A percentile compares a stretch with the other conserved stretches of the same genome.
Conservation (phyloP, 1,140 invertebrate genomes). For the Sarcophaga bullata region DNA sequence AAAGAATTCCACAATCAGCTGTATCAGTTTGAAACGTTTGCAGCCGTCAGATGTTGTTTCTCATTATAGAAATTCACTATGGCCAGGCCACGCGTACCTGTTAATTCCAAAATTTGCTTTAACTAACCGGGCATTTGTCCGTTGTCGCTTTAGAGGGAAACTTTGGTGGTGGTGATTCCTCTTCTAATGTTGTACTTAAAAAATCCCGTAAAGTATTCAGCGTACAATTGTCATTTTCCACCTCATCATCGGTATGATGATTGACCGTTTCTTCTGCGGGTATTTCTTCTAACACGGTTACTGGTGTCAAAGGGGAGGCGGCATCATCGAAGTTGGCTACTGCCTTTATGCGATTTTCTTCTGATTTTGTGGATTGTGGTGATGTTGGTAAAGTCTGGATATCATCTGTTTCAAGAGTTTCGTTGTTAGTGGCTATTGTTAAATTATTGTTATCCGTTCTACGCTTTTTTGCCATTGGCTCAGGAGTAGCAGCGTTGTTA, state of each 20-base stretch:
- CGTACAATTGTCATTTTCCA: not conserved
- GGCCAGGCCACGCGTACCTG: constrained; percentile 47
- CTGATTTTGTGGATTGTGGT: constrained; percentile 7
- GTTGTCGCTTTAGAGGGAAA: not conserved
- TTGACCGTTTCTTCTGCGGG: no score
- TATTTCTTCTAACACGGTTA: not conserved
- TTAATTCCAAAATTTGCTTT: constrained; percentile 51
- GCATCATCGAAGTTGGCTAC: not conserved
- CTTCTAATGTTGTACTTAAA: not conserved
- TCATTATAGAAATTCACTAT: constrained; percentile 52
- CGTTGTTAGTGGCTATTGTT: no score
- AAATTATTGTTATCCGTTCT: no score
- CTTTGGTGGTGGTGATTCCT: not conserved
- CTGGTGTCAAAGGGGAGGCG: not conserved
- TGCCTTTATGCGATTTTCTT: not conserved
- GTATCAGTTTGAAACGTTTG: constrained; percentile 54
- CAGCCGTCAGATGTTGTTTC: constrained; percentile 49
- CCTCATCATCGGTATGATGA: not conserved
- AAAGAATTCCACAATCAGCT: constrained; percentile 58
- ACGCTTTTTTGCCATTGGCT: no score
- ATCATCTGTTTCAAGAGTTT: no score
- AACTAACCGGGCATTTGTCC: not conserved
- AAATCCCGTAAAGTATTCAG: constrained; percentile 12
- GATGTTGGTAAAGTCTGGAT: not conserved
- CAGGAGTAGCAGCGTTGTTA: not conserved